phyloP scores from a whole-genome alignment of 2,797 vertebrate genomes.

The Scyliorhinus canicula region DNA sequence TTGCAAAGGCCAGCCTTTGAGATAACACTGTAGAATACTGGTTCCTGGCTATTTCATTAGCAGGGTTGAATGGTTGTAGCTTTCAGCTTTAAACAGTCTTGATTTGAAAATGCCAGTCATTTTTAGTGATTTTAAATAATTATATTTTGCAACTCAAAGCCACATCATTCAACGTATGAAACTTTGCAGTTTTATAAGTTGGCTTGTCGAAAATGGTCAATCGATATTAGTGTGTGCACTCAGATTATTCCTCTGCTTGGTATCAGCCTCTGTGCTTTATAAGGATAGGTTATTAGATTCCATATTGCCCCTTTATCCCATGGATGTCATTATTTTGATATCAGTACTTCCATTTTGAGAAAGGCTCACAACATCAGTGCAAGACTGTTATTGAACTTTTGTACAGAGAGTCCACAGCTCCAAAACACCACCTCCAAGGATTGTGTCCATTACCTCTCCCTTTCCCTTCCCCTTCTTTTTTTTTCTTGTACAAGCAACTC shows the following conservation, averaged over 20 bases:
- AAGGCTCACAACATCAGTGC: neutral
- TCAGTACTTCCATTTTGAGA: neutral
- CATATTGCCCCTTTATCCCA: neutral
- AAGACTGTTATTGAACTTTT: neutral
- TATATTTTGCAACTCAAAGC: neutral
- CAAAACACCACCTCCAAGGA: neutral
- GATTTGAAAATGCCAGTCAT: neutral
- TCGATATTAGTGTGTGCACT: neutral
- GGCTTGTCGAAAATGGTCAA: neutral
- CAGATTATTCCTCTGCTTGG: neutral
- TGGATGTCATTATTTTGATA: neutral
- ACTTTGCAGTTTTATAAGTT: neutral
- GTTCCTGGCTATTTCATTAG: neutral
- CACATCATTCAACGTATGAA: neutral
- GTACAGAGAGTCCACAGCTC: neutral
- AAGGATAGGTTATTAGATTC: neutral
- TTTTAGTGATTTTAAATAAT: neutral
- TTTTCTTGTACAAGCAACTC: too few relatives aligned
- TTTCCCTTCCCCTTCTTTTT: neutral
- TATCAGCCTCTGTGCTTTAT: neutral
- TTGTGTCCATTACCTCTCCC: neutral
- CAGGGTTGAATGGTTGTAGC: neutral
- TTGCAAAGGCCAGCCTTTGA: neutral
- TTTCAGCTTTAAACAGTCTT: neutral
- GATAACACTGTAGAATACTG: too few relatives aligned